Evolutionary conservation across 2,113 vertebrate species (phyloP).

Genomic region (Sinocyclocheilus anshuiensis): DNA sequence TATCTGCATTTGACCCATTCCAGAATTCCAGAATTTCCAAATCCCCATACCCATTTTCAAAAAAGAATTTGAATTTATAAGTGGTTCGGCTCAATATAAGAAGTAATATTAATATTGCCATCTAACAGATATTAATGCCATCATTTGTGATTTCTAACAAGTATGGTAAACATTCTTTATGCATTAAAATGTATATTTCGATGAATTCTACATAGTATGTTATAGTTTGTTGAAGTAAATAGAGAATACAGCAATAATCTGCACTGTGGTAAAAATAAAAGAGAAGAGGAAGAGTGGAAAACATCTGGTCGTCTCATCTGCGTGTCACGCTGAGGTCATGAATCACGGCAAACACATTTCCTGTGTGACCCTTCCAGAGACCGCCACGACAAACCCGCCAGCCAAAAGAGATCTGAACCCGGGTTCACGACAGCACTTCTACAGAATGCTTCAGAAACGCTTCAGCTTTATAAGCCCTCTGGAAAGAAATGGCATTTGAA

Average conservation of each 20-base stretch:
- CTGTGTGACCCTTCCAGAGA: constrained; percentile 60
- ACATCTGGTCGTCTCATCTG: constrained; percentile 71
- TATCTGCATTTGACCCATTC: too few relatives aligned
- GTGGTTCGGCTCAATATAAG: background rate
- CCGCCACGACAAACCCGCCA: constrained; percentile 9
- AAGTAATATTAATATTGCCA: background rate
- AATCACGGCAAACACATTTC: constrained; percentile 69
- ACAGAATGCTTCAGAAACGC: background rate
- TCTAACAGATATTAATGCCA: background rate
- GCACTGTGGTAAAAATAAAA: background rate
- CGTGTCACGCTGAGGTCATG: constrained; percentile 66
- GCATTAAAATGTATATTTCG: background rate
- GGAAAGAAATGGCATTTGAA: constrained; percentile 4
- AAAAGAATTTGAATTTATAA: too few relatives aligned
- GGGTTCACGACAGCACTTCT: background rate
- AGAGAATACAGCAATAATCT: background rate
- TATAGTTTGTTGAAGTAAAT: background rate
- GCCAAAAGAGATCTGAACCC: background rate
- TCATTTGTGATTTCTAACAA: background rate
- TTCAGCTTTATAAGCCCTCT: background rate
- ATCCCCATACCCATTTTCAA: too few relatives aligned
- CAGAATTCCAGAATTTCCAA: too few relatives aligned
- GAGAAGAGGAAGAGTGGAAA: constrained; percentile 23
- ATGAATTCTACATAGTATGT: background rate
- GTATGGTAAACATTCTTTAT: background rate